Base-by-base conservation (phyloP, 2,113 vertebrate genomes). In the Gasterosteus nipponicus region DNA sequence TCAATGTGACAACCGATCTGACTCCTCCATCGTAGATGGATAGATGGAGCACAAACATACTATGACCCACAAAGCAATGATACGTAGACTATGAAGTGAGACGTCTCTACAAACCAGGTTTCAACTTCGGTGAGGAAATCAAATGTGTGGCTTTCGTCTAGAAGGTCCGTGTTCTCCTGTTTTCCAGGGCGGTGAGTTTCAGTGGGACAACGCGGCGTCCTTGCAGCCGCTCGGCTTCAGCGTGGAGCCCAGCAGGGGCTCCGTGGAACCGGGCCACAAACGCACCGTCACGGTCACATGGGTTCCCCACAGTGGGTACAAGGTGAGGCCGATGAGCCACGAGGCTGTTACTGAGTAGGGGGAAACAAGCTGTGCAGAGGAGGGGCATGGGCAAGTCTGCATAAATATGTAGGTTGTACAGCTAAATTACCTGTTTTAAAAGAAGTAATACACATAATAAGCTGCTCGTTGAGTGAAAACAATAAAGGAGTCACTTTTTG, bases 191-290 rank as follows among this genome's bases (percentile, higher is more conserved):
- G 78, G 89, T 0, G 96, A 97, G 80, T 97, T 97, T 89, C 42
- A 53, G 57, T 91, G 95, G 84, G 96, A 96, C 7, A 73, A 73
- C 3, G 0, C 92, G 0, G 2, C 75, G 0, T 12, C 85, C 3
- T 80, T 97, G 69, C 95, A 95, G 80, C 93, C 93, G 85, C 93
- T 90, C 54, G 96, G 97, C 64, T 97, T 98, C 89, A 80, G 70
- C 1, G 22, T 97, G 0, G 94, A 95, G 2, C 91, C 95, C 0
- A 59, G 4, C 29, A 93, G 80, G 75, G 96, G 95, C 29, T 73
- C 1, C 0, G 76, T 97, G 51, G 94, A 97, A 3, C 73, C 93
- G 0, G 96, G 96, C 2, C 91, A 92, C 53, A 92, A 49, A 3
- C 88, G 87, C 61, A 14, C 90, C 79, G 88, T 98, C 92, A 86